These are phyloP conservation scores for Idaea straminata DNA, from an alignment of 2,888 invertebrate species.

Conservation along the genomic window DNA sequence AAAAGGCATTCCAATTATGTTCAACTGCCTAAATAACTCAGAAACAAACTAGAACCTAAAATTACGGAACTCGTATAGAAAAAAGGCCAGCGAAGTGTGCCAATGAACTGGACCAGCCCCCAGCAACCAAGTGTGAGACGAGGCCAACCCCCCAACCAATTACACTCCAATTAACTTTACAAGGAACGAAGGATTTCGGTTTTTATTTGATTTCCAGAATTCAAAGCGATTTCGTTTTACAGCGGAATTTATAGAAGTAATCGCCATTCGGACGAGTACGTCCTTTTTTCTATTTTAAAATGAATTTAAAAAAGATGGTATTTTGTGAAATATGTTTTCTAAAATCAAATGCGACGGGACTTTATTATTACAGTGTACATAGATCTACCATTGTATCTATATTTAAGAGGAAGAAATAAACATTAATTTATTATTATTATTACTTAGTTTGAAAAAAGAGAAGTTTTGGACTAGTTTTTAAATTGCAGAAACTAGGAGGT, in stretches of 20 bases:
- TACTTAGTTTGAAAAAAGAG: too few relatives aligned
- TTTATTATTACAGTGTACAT: too few relatives aligned
- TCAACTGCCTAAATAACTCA: neutral
- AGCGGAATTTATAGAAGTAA: neutral
- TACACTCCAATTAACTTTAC: constrained; percentile 1
- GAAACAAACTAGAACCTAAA: neutral
- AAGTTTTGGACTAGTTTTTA: too few relatives aligned
- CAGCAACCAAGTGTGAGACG: neutral
- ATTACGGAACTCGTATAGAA: neutral
- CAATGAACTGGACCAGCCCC: neutral
- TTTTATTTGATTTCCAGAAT: constrained; percentile 1
- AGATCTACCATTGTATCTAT: too few relatives aligned
- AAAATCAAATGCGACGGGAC: neutral
- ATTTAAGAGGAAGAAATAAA: too few relatives aligned
- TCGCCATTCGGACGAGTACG: neutral
- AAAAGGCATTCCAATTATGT: neutral
- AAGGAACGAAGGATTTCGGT: constrained; percentile 1
- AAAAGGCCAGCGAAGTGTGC: neutral
- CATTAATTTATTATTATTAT: too few relatives aligned
- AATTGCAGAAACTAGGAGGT: too few relatives aligned
- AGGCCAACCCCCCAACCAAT: neutral
- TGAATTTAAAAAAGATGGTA: neutral
- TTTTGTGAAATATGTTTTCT: neutral
- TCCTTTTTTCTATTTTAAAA: neutral
- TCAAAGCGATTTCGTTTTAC: constrained; percentile 1